Percentiles rank a stretch among this genome's conserved stretches.
Conservation (phyloP, 2,113 vertebrate species). For the Sapayoa aenigma region DNA sequence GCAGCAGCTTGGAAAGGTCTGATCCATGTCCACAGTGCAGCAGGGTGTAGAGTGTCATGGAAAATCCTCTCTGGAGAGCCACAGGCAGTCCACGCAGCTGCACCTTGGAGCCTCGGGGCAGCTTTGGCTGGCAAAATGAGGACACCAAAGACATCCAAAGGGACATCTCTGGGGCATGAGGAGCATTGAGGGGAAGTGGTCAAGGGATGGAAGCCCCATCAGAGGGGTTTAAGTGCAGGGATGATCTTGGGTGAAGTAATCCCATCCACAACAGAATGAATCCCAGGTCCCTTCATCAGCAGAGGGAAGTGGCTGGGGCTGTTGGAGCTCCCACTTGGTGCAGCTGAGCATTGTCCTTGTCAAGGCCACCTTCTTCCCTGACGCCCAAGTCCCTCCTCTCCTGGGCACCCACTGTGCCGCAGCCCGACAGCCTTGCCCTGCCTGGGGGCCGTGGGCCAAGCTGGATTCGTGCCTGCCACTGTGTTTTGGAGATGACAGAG, state of each 20-base stretch:
- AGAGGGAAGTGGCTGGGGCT: neutral
- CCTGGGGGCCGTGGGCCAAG: neutral
- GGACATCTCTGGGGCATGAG: neutral
- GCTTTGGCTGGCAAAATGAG: neutral
- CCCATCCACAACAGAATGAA: accelerated
- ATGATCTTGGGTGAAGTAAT: neutral
- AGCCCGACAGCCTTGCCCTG: neutral
- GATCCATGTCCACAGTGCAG: neutral
- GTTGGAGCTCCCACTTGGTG: neutral
- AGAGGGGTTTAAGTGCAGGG: neutral
- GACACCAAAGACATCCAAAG: neutral
- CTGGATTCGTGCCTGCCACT: neutral
- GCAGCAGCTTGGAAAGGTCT: neutral
- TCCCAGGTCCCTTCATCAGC: neutral
- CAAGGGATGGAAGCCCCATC: neutral
- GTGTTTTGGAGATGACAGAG: neutral
- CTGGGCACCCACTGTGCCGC: neutral
- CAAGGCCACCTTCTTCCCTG: neutral
- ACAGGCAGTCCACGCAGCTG: neutral
- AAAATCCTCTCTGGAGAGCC: neutral
- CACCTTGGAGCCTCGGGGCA: neutral
- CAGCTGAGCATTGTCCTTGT: neutral
- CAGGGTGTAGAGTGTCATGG: accelerated
- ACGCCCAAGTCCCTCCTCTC: neutral
- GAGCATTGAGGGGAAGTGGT: neutral